Evolutionary conservation across 2,888 invertebrate genomes (phyloP).

Genomic region (Drosophila putrida): DNA sequence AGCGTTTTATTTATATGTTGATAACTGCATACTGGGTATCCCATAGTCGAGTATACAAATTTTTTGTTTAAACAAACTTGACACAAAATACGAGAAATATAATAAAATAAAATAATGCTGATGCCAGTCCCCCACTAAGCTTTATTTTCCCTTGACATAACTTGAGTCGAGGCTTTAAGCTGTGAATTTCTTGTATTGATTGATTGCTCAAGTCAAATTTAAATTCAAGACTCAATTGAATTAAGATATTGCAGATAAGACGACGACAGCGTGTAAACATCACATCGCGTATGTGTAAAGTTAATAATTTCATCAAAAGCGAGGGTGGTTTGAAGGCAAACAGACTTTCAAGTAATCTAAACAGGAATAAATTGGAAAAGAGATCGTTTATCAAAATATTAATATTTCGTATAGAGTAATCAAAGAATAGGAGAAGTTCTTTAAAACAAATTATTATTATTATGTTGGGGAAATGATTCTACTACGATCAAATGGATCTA

Average conservation of each 20-base stretch:
- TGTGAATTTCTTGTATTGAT: conserved; percentile 18
- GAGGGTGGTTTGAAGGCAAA: conserved; percentile 6
- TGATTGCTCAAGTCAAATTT: conserved; percentile 19
- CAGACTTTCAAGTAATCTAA: too few relatives aligned
- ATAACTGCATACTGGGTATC: background rate
- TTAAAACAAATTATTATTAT: too few relatives aligned
- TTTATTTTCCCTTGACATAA: conserved; percentile 20
- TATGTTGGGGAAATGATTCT: too few relatives aligned
- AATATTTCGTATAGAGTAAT: too few relatives aligned
- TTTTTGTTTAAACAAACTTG: conserved; percentile 17
- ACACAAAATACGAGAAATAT: conserved; percentile 10
- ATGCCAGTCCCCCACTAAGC: conserved; percentile 6
- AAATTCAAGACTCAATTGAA: conserved; percentile 20
- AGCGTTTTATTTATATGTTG: too few relatives aligned
- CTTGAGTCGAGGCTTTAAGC: conserved; percentile 5
- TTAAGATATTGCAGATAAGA: conserved; percentile 34
- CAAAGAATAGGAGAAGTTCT: too few relatives aligned
- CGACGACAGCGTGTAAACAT: conserved; percentile 31
- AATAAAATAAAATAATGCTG: conserved; percentile 18
- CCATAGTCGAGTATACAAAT: background rate
- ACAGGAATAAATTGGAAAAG: too few relatives aligned
- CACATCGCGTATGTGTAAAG: background rate
- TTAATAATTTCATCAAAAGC: background rate
- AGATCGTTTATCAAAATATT: too few relatives aligned
- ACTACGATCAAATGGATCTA: too few relatives aligned